A percentile compares a stretch with the other conserved stretches of the same genome.
Evolutionary conservation across 1,140 invertebrate species (phyloP).

Genomic region (Bombus haemorrhoidalis): DNA sequence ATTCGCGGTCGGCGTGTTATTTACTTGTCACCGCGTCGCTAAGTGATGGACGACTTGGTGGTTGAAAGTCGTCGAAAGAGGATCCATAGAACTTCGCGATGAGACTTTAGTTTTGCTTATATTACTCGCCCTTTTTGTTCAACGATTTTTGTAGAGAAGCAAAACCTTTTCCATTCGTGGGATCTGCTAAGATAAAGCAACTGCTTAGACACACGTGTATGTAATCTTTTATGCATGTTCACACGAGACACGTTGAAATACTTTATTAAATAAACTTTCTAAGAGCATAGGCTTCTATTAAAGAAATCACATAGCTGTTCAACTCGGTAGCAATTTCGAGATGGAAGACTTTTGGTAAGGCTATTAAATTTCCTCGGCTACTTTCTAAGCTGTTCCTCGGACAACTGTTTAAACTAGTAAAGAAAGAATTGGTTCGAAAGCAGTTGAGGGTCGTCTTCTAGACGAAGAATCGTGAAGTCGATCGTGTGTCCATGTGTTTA

Average conservation of each 20-base stretch:
- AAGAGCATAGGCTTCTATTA: neutral
- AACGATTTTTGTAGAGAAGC: neutral
- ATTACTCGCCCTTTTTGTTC: neutral
- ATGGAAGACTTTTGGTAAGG: neutral
- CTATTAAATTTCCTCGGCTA: neutral
- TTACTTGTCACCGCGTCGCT: neutral
- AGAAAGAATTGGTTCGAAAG: neutral
- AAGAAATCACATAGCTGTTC: neutral
- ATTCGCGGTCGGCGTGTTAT: neutral
- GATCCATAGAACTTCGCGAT: neutral
- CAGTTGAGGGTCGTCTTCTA: neutral
- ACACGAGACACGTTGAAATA: neutral
- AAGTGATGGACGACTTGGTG: neutral
- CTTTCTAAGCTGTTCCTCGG: neutral
- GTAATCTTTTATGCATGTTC: neutral
- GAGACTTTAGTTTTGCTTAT: neutral
- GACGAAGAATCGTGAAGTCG: neutral
- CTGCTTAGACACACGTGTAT: neutral
- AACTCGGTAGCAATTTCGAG: neutral
- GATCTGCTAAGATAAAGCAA: neutral
- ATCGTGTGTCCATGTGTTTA: too few relatives aligned
- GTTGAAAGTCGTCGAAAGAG: neutral
- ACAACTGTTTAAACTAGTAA: neutral
- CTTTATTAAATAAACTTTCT: slow-evolving; percentile 13
- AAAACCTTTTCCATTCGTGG: too few relatives aligned